phyloP scores from a whole-genome alignment of 1,140 invertebrate genomes.

The Aphidius gifuensis region DNA sequence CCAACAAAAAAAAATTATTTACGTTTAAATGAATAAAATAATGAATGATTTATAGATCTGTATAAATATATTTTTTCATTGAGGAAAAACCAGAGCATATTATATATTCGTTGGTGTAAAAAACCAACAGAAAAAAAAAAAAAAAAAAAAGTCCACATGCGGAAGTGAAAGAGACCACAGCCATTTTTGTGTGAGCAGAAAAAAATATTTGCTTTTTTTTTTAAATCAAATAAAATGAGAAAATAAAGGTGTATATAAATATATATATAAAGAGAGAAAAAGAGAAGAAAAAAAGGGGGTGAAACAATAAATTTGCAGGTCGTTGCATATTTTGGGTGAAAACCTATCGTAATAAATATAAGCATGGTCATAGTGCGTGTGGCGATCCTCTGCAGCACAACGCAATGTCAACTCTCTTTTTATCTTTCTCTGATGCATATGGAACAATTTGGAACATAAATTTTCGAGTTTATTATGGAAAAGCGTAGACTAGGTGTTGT shows the following conservation, averaged over 20 bases:
- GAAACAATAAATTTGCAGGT: slow-evolving; percentile 47
- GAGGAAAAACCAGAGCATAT: too few species aligned
- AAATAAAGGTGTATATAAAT: slow-evolving; percentile 25
- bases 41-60: too few species aligned
- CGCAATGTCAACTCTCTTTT: background rate
- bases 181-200: too few species aligned
- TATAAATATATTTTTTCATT: too few species aligned
- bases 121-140: too few species aligned
- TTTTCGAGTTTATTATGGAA: slow-evolving; percentile 10
- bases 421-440: slow-evolving; percentile 48
- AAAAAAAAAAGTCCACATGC: too few species aligned
- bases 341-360: slow-evolving; percentile 55
- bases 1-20: too few species aligned
- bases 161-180: too few species aligned
- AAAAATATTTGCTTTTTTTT: too few species aligned
- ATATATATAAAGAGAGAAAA: too few species aligned
- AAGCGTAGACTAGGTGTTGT: background rate
- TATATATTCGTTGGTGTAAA: too few species aligned
- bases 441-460: slow-evolving; percentile 53
- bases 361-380: slow-evolving; percentile 27
- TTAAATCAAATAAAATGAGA: slow-evolving; percentile 15
- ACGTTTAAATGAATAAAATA: too few species aligned
- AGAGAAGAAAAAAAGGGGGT: background rate
- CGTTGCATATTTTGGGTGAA: slow-evolving; percentile 40
- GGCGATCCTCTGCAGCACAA: background rate